A percentile compares a stretch with the other conserved stretches of the same genome.
Evolutionary conservation across 2,888 invertebrate species (phyloP).

Genomic region (Caenorhabditis drosophilae): DNA sequence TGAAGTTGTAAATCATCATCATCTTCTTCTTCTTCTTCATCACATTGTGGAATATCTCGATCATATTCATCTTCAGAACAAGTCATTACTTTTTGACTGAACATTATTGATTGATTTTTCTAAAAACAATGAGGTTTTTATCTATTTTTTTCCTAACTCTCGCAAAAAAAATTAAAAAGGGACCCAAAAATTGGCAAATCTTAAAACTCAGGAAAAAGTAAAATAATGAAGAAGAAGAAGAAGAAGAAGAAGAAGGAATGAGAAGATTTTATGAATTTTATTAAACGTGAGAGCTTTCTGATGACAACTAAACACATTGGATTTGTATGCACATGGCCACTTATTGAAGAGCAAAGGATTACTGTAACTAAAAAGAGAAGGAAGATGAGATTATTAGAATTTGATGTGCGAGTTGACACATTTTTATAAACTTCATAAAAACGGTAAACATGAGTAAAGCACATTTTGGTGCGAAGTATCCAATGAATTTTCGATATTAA

Average conservation of each 20-base stretch:
- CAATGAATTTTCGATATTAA: too few species aligned
- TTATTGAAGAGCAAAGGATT: constrained; percentile 1
- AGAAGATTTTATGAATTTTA: constrained; percentile 3
- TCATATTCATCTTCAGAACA: constrained; percentile 36
- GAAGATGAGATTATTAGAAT: not conserved
- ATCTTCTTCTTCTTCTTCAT: constrained; percentile 29
- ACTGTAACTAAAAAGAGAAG: not conserved
- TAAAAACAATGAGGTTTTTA: not conserved
- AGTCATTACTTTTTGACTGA: constrained; percentile 25
- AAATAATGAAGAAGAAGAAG: constrained; percentile 1
- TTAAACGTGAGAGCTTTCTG: constrained; percentile 5
- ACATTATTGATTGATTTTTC: constrained; percentile 28
- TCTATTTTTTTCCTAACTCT: not conserved
- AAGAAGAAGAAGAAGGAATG: constrained; percentile 2
- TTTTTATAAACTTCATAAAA: constrained; percentile 1
- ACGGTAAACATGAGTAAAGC: too few species aligned
- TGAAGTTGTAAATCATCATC: constrained; percentile 2
- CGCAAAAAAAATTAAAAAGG: not conserved
- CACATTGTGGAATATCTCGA: constrained; percentile 12
- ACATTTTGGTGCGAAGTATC: too few species aligned
- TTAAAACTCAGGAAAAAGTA: too few species aligned
- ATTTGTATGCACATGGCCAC: not conserved
- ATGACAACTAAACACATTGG: not conserved
- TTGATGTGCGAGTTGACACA: not conserved
- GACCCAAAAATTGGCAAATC: too few species aligned